A percentile compares a stretch with the other conserved stretches of the same genome.
Conservation (phyloP, 92 coral and sea anemone species). For the Ricordea florida region DNA sequence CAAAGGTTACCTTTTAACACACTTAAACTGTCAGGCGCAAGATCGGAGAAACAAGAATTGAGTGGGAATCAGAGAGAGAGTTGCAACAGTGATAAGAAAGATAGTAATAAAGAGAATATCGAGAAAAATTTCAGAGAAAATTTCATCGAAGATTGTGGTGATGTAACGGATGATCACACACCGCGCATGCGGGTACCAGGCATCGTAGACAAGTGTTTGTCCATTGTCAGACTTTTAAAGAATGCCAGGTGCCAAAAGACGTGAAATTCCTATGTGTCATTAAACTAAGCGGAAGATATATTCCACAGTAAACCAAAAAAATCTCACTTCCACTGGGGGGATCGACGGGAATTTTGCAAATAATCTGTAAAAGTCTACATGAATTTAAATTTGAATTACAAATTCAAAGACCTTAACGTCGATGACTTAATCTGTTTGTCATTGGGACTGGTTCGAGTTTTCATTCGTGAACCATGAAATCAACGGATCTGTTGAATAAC, state of each 20-base stretch:
- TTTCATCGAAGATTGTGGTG: not conserved
- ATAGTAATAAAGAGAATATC: not conserved
- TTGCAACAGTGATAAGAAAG: too few species aligned
- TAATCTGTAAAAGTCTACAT: too few species aligned
- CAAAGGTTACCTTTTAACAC: too few species aligned
- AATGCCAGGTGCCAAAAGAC: not conserved
- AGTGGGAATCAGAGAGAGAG: too few species aligned
- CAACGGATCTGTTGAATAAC: constrained; percentile 52
- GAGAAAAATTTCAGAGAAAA: not conserved
- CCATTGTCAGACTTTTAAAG: not conserved
- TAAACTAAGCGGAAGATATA: too few species aligned
- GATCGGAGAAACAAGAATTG: too few species aligned
- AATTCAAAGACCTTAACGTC: not conserved
- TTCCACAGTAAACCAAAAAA: too few species aligned
- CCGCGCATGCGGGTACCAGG: constrained; percentile 30
- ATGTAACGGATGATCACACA: constrained; percentile 16
- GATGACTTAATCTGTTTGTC: constrained; percentile 25
- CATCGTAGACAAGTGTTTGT: not conserved
- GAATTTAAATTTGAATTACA: too few species aligned
- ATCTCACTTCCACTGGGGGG: too few species aligned
- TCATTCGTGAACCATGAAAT: constrained; percentile 27
- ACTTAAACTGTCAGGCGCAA: too few species aligned
- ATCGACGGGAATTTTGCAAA: too few species aligned
- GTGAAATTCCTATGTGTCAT: too few species aligned
- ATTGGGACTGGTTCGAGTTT: constrained; percentile 20